Evolutionary conservation across 2,797 vertebrate genomes (phyloP).

Genomic region (Pteropus rufus): DNA sequence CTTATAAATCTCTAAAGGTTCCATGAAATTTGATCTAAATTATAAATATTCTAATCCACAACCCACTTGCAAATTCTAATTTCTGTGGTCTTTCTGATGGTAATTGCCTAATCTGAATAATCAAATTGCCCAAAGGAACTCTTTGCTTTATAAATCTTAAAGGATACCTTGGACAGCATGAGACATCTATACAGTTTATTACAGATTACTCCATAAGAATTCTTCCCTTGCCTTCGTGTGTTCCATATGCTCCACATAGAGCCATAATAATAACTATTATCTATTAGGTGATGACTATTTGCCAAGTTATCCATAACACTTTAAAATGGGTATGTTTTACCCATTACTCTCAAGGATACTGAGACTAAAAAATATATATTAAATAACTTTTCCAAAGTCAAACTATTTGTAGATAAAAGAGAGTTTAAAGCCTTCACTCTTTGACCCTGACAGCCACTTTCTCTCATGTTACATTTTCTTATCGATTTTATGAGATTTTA

Average conservation of each 20-base stretch:
- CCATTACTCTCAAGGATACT: too few relatives aligned
- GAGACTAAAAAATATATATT: neutral
- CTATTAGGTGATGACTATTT: neutral
- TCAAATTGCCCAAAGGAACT: neutral
- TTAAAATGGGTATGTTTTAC: neutral
- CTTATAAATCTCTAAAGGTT: neutral
- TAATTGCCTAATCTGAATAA: neutral
- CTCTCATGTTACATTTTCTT: neutral
- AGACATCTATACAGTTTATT: neutral
- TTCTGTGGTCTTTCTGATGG: neutral
- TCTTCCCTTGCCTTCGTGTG: neutral
- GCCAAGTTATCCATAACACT: too few relatives aligned
- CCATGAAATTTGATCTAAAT: neutral
- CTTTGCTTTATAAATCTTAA: too few relatives aligned
- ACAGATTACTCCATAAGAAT: neutral
- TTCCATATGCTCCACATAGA: neutral
- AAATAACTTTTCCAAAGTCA: neutral
- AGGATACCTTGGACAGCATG: neutral
- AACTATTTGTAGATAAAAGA: neutral
- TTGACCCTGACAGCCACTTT: neutral
- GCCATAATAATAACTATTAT: neutral
- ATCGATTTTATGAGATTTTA: neutral
- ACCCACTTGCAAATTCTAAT: neutral
- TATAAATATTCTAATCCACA: neutral
- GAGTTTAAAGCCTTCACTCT: neutral